These are phyloP conservation scores for Taenioides sp. DNA, from an alignment of 2,797 vertebrate genomes.

Conservation along the genomic window DNA sequence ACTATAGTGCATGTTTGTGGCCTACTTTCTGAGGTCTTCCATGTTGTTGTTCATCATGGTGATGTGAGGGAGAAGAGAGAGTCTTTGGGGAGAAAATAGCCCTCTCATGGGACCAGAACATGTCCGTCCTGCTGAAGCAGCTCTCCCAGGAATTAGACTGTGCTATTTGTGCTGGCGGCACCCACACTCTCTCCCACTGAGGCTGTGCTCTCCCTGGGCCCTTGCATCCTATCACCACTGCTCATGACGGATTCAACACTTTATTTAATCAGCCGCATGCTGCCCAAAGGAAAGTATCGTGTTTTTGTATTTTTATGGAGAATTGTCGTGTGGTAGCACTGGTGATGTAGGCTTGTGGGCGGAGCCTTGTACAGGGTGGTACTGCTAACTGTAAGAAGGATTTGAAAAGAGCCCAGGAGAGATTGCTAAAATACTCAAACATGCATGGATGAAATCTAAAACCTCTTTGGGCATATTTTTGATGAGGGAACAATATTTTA, in stretches of 20 bases:
- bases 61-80: constrained; percentile 51
- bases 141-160: constrained; percentile 47
- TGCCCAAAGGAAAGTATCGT: neutral
- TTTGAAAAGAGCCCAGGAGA: no score
- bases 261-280: neutral
- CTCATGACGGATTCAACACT: neutral
- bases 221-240: neutral
- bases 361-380: no score
- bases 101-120: constrained; percentile 47
- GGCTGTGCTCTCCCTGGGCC: constrained; percentile 1
- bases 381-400: no score
- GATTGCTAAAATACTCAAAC: no score
- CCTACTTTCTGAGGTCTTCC: constrained; percentile 70
- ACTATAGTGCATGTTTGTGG: constrained; percentile 56
- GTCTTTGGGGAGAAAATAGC: constrained; percentile 57
- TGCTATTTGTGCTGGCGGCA: constrained; percentile 40
- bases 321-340: no score
- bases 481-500: no score
- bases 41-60: constrained; percentile 73
- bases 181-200: constrained; percentile 7
- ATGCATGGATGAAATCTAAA: no score
- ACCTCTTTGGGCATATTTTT: no score
- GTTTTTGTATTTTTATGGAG: no score
- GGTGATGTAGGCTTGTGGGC: no score
- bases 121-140: constrained; percentile 54